These are phyloP conservation scores for Schizotus pectinicornis DNA, from an alignment of 2,888 invertebrate species.

Conservation along the genomic window DNA sequence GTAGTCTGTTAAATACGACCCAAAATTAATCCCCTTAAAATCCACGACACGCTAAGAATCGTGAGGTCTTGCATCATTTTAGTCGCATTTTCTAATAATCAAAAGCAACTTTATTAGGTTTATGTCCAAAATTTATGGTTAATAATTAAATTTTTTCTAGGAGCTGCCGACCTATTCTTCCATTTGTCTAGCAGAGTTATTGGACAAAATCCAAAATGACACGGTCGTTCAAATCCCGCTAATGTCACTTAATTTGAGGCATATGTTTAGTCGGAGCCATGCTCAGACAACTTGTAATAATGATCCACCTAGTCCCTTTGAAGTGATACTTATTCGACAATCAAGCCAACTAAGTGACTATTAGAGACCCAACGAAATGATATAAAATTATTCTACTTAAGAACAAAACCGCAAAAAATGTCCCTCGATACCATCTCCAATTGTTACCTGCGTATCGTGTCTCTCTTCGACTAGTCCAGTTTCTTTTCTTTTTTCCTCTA, in stretches of 20 bases:
- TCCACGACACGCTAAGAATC: no score
- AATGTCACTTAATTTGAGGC: constrained; percentile 54
- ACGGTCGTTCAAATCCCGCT: constrained; percentile 44
- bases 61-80: no score
- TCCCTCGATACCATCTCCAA: constrained; percentile 39
- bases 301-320: constrained; percentile 11
- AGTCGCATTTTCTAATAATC: no score
- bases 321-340: constrained; percentile 33
- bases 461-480: constrained; percentile 13
- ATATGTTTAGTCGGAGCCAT: constrained; percentile 46
- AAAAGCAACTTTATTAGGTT: no score
- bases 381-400: constrained; percentile 45
- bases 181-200: constrained; percentile 23
- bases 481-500: constrained; percentile 7
- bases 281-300: constrained; percentile 20
- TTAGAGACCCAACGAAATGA: constrained; percentile 44
- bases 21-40: no score
- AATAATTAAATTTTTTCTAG: no score
- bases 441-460: constrained; percentile 34
- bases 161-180: constrained; percentile 34
- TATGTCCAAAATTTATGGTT: no score
- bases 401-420: constrained; percentile 46
- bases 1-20: no score
- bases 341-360: constrained; percentile 43
- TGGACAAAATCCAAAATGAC: constrained; percentile 43